Percentiles rank a stretch among this genome's conserved stretches.
Conservation (phyloP, 2,888 invertebrate genomes). For the Nemotelus pantherinus region DNA sequence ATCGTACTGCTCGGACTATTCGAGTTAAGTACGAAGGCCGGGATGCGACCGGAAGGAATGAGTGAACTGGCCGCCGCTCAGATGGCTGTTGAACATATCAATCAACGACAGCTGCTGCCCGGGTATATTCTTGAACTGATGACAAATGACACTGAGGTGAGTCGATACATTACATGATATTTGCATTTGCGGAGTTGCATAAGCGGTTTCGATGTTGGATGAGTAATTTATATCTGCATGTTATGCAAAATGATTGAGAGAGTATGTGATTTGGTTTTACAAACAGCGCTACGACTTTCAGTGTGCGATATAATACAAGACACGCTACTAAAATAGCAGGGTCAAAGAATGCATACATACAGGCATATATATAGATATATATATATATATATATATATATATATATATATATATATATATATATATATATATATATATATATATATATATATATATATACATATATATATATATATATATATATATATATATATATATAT, state of each 20-base stretch:
- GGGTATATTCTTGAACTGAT: constrained; percentile 80
- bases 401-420: constrained; percentile 19
- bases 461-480: too few species aligned
- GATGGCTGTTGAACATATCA: constrained; percentile 83
- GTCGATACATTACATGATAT: constrained; percentile 50
- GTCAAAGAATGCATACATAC: background rate
- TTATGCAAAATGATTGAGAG: too few species aligned
- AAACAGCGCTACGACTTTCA: too few species aligned
- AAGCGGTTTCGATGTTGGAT: too few species aligned
- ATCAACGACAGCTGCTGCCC: constrained; percentile 72
- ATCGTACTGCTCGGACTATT: constrained; percentile 81
- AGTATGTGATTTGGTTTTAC: too few species aligned
- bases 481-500: too few species aligned
- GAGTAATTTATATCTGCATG: too few species aligned
- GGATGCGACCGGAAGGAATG: constrained; percentile 74
- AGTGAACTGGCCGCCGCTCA: constrained; percentile 82
- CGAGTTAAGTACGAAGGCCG: constrained; percentile 75
- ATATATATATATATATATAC: too few species aligned
- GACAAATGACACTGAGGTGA: constrained; percentile 88
- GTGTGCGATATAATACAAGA: too few species aligned
- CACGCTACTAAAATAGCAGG: too few species aligned
- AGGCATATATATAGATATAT: background rate
- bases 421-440: background rate
- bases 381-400: constrained; percentile 13
- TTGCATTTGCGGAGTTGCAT: background rate